These are phyloP conservation scores for Scolopax rusticola DNA, from an alignment of 2,797 vertebrate genomes.

Conservation along the genomic window DNA sequence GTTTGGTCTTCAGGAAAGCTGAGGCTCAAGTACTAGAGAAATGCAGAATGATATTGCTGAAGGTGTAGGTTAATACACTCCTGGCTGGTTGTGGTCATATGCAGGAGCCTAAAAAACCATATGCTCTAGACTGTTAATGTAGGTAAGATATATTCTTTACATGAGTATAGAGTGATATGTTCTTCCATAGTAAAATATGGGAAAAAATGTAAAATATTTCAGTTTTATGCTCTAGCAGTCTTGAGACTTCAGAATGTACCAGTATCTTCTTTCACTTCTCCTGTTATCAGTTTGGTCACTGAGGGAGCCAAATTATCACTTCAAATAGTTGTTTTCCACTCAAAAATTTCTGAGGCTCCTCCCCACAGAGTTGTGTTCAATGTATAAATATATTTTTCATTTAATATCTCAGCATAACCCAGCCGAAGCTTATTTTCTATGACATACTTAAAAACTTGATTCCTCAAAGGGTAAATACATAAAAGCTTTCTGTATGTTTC, in stretches of 20 bases:
- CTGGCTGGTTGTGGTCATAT: neutral
- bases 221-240: neutral
- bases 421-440: neutral
- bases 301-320: neutral
- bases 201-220: neutral
- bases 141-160: neutral
- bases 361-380: neutral
- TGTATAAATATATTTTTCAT: neutral
- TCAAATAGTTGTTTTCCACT: neutral
- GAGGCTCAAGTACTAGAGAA: neutral
- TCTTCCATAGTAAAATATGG: neutral
- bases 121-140: neutral
- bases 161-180: neutral
- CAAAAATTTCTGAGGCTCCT: neutral
- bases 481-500: neutral
- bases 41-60: neutral
- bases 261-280: neutral
- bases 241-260: neutral
- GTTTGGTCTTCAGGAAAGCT: neutral
- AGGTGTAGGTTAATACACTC: neutral
- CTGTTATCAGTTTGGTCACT: neutral
- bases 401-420: neutral
- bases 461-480: neutral
- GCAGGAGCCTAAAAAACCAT: neutral
- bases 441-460: neutral